Evolutionary conservation across 1,140 invertebrate genomes (phyloP).

Genomic region (Dendrolimus kikuchii): DNA sequence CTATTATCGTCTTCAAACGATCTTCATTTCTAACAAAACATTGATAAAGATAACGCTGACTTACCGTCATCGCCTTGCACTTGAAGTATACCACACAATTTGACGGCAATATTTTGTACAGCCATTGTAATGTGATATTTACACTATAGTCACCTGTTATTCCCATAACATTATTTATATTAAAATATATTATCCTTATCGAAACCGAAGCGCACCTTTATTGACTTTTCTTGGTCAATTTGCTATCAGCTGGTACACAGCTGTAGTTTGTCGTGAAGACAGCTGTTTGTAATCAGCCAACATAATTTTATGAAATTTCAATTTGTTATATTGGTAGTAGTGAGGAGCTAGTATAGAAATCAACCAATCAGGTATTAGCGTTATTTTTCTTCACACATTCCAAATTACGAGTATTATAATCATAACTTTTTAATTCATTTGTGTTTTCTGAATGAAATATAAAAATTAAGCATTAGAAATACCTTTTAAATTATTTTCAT

Average conservation of each 20-base stretch:
- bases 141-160: conserved; percentile 22
- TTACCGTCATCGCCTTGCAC: conserved; percentile 46
- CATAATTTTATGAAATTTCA: conserved; percentile 19
- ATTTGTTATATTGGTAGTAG: conserved; percentile 16
- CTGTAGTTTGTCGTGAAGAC: conserved; percentile 52
- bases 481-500: too few species aligned
- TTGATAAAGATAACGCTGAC: conserved; percentile 10
- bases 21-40: conserved; percentile 1
- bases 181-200: conserved; percentile 25
- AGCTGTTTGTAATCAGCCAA: conserved; percentile 36
- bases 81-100: conserved; percentile 63
- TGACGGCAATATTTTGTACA: conserved; percentile 63
- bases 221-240: conserved; percentile 56
- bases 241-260: conserved; percentile 67
- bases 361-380: conserved; percentile 33
- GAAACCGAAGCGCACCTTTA: conserved; percentile 33
- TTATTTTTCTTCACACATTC: conserved; percentile 19
- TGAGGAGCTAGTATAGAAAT: conserved; percentile 18
- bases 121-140: conserved; percentile 31
- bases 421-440: too few species aligned
- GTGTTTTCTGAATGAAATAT: too few species aligned
- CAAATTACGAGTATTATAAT: conserved; percentile 1
- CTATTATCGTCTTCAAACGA: too few species aligned
- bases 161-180: conserved; percentile 27
- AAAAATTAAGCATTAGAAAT: too few species aligned